Percentiles rank a stretch among this genome's conserved stretches.
Evolutionary conservation across 2,888 invertebrate genomes (phyloP).

Genomic region (Metellina segmentata): DNA sequence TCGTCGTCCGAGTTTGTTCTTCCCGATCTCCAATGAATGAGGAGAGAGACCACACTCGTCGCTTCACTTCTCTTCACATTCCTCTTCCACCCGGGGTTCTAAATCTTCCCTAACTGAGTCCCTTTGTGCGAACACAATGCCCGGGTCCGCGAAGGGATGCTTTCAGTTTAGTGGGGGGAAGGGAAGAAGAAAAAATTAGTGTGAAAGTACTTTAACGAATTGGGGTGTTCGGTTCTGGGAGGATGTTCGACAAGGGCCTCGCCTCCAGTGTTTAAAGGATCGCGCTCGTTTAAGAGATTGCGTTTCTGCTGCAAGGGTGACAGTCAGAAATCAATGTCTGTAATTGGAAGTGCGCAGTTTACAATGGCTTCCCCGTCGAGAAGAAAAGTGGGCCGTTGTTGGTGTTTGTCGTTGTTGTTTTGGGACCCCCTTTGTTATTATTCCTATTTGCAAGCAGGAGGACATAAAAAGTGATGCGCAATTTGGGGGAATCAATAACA

Average conservation of each 20-base stretch:
- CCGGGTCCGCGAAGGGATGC: background rate
- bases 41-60: slow-evolving; percentile 35
- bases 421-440: background rate
- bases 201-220: slow-evolving; percentile 44
- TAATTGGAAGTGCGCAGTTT: background rate
- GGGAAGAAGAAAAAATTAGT: slow-evolving; percentile 1
- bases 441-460: background rate
- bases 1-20: slow-evolving; percentile 47
- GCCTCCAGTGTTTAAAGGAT: slow-evolving; percentile 7
- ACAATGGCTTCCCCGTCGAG: background rate
- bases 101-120: slow-evolving; percentile 49
- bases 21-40: slow-evolving; percentile 16
- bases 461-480: background rate
- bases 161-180: background rate
- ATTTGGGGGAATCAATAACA: background rate
- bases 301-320: background rate
- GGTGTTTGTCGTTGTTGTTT: background rate
- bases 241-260: background rate
- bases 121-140: slow-evolving; percentile 12
- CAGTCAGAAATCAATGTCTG: background rate
- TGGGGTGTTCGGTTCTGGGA: background rate
- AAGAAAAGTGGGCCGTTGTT: background rate
- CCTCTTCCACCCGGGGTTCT: background rate
- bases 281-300: background rate
- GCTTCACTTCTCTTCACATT: background rate